These are phyloP conservation scores for Belgica antarctica DNA, from an alignment of 2,888 invertebrate species.

Conservation along the genomic window DNA sequence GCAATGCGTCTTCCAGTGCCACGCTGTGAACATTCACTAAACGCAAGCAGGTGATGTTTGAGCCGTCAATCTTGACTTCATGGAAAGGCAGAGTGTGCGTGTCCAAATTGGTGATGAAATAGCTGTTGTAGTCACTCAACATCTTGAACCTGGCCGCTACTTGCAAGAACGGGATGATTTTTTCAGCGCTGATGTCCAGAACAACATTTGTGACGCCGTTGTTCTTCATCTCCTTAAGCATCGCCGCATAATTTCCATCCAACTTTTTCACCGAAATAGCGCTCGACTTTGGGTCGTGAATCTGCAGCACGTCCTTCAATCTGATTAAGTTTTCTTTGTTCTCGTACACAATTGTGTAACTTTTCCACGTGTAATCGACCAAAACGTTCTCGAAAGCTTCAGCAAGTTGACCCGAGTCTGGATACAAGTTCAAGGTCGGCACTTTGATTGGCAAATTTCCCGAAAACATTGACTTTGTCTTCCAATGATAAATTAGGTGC, in stretches of 20 bases:
- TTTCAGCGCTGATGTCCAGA: slow-evolving; percentile 66
- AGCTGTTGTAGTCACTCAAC: slow-evolving; percentile 64
- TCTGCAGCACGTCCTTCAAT: slow-evolving; percentile 70
- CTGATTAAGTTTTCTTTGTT: slow-evolving; percentile 60
- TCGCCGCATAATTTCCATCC: slow-evolving; percentile 58
- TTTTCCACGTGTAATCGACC: slow-evolving; percentile 68
- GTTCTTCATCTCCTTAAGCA: slow-evolving; percentile 67
- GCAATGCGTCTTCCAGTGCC: slow-evolving; percentile 57
- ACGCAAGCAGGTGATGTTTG: slow-evolving; percentile 69
- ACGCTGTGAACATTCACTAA: slow-evolving; percentile 61
- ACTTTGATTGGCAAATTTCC: too few species aligned
- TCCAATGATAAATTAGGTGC: slow-evolving; percentile 60
- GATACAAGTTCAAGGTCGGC: slow-evolving; percentile 66
- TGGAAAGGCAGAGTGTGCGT: slow-evolving; percentile 64
- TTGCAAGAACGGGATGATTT: slow-evolving; percentile 61
- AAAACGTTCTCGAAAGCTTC: slow-evolving; percentile 67
- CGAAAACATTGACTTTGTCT: slow-evolving; percentile 56
- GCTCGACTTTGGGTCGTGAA: slow-evolving; percentile 60
- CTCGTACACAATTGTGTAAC: slow-evolving; percentile 58
- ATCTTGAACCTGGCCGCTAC: slow-evolving; percentile 74
- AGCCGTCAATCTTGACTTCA: slow-evolving; percentile 60
- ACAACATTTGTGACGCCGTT: slow-evolving; percentile 66
- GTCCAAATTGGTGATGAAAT: slow-evolving; percentile 59
- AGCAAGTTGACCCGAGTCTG: slow-evolving; percentile 60
- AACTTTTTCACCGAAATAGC: slow-evolving; percentile 64